These are phyloP conservation scores for Drosophila neotestacea DNA, from an alignment of 2,888 invertebrate genomes.

Conservation along the genomic window DNA sequence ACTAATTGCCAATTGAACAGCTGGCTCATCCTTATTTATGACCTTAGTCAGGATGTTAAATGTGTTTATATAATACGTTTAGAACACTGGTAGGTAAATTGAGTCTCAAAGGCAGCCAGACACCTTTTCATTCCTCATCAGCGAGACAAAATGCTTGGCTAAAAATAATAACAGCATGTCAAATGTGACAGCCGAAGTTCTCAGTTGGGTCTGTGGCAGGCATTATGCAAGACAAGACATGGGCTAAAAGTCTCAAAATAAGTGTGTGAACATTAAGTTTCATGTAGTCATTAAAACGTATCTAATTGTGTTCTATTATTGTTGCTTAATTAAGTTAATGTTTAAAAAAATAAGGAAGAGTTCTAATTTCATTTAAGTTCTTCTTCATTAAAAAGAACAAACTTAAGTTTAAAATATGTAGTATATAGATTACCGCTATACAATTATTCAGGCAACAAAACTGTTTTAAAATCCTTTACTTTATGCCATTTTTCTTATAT, in stretches of 20 bases:
- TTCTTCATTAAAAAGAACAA: too few relatives aligned
- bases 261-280: conserved; percentile 12
- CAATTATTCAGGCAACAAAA: too few relatives aligned
- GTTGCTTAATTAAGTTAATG: too few relatives aligned
- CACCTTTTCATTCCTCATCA: conserved; percentile 8
- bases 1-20: conserved; percentile 51
- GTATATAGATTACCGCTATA: too few relatives aligned
- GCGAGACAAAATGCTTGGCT: conserved; percentile 23
- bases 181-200: conserved; percentile 42
- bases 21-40: conserved; percentile 39
- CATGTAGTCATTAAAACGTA: neutral
- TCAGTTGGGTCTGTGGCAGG: conserved; percentile 15
- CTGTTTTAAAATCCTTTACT: too few relatives aligned
- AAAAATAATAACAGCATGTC: conserved; percentile 48
- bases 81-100: neutral
- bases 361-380: too few relatives aligned
- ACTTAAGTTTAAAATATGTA: too few relatives aligned
- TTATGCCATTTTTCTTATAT: too few relatives aligned
- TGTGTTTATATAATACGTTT: conserved; percentile 18
- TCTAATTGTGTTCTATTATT: too few relatives aligned
- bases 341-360: too few relatives aligned
- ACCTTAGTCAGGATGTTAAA: conserved; percentile 10
- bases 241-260: conserved; percentile 1
- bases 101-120: conserved; percentile 11
- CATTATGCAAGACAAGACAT: conserved; percentile 37